These are phyloP conservation scores for Acanthosepion esculentum DNA, from an alignment of 2,888 invertebrate species.

Conservation along the genomic window DNA sequence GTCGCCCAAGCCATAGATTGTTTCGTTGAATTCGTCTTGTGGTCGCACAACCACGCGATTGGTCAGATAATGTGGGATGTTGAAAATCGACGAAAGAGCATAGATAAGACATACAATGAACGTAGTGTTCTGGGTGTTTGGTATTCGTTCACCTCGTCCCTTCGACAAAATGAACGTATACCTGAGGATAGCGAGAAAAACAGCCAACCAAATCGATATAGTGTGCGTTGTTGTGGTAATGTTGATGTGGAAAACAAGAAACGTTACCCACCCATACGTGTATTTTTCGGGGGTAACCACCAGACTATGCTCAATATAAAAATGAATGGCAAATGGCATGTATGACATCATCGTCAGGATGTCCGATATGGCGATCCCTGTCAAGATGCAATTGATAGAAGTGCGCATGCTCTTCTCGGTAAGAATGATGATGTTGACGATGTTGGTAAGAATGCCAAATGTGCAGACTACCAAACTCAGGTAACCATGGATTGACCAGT, in stretches of 20 bases:
- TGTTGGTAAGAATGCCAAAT: constrained; percentile 91
- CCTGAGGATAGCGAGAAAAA: constrained; percentile 93
- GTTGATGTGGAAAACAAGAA: constrained; percentile 84
- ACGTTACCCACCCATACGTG: constrained; percentile 72
- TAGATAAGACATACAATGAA: constrained; percentile 46
- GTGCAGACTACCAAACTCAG: constrained; percentile 89
- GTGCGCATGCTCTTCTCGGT: constrained; percentile 87
- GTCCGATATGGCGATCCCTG: constrained; percentile 89
- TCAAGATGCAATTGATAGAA: constrained; percentile 92
- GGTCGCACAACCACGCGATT: background rate
- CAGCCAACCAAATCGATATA: constrained; percentile 93
- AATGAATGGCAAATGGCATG: constrained; percentile 88
- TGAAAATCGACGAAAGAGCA: constrained; percentile 38
- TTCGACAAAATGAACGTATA: constrained; percentile 77
- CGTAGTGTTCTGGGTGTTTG: constrained; percentile 52
- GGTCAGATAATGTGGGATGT: constrained; percentile 46
- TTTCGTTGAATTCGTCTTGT: constrained; percentile 43
- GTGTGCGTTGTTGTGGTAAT: constrained; percentile 91
- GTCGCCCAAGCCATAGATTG: constrained; percentile 51
- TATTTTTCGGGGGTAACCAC: constrained; percentile 60
- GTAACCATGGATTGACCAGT: constrained; percentile 83
- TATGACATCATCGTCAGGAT: constrained; percentile 90
- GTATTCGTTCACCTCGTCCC: constrained; percentile 40
- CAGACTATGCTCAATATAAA: constrained; percentile 64
- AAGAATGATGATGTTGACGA: constrained; percentile 91